Evolutionary conservation across 2,797 vertebrate genomes (phyloP).

Genomic region (Sphenodon punctatus): DNA sequence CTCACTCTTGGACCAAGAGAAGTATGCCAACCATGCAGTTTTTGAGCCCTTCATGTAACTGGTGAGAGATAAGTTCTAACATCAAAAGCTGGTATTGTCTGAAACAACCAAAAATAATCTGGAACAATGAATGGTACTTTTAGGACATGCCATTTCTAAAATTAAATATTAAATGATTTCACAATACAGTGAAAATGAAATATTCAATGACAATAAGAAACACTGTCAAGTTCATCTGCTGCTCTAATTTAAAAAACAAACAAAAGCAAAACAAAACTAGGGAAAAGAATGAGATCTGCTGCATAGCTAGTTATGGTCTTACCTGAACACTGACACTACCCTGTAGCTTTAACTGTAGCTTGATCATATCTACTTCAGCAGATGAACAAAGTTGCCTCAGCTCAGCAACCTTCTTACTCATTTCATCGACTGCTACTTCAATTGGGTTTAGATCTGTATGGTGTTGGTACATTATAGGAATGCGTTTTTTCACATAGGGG

Average conservation of each 20-base stretch:
- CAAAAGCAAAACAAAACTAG: too few relatives aligned
- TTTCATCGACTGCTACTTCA: conserved; percentile 97
- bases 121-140: neutral
- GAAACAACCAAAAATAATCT: neutral
- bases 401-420: conserved; percentile 93
- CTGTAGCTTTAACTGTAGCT: conserved; percentile 93
- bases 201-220: too few relatives aligned
- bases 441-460: conserved; percentile 96
- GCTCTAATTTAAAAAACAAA: too few relatives aligned
- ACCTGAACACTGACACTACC: conserved; percentile 98
- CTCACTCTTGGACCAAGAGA: neutral
- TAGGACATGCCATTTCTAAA: neutral
- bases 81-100: neutral
- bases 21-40: neutral
- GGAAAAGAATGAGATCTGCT: neutral
- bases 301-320: neutral
- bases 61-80: neutral
- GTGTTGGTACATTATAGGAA: conserved; percentile 97
- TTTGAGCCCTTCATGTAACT: neutral
- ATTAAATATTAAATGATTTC: neutral
- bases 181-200: neutral
- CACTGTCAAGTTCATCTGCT: too few relatives aligned
- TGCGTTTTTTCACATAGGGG: conserved; percentile 96
- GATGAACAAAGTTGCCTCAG: conserved; percentile 88
- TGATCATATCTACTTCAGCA: conserved; percentile 96